Base-by-base conservation (phyloP, 2,888 invertebrate genomes). In the Microctonus hyperodae region DNA sequence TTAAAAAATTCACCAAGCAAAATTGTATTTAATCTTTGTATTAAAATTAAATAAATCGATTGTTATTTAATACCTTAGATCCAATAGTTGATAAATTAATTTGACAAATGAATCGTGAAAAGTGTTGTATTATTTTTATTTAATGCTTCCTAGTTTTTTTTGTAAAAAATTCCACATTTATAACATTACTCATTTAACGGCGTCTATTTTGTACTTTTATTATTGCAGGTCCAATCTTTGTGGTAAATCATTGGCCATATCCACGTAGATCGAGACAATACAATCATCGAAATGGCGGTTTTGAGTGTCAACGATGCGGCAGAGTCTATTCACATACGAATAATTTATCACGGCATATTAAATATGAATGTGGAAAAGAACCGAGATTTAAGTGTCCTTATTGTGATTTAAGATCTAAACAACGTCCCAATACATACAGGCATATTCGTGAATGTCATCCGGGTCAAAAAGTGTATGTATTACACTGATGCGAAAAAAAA, bases 311-410 rank as follows among this genome's bases (percentile, higher is more conserved):
- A 5, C 68, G 56, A 48, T 78, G 77, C 58, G 66, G 67, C 16
- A 69, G 69, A 56, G 58, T 55, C 35, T 78, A 78, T 55, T 68
- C 68, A 23, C 65, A 64, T 50, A 71, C 68, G 35, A 68, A 64
- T 33, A 67, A 73, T 59, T 65, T 76, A 44, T 51, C 56, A 7
- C 66, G 73, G 25, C 78, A 79, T 61, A 65, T 74, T 22, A 72
- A 72, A 51, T 75, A 75, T 59, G 79, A 79, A 68, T 81, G 81
- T 65, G 79, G 79, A 20, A 74, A 76, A 64, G 75, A 72, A 35
- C 78, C 80, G 5, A 74, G 73, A 65, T 80, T 79, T 55, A 69
- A 72, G 23, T 80, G 80, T 72, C 69, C 72, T 9, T 72, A 74
- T 35, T 81, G 81, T 61, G 58, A 70, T 20, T 72, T 75, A 57